Evolutionary conservation across 2,113 vertebrate species (phyloP), one percentile per base, ranked within the genome.

Genomic region (Spermophilus dauricus): DNA sequence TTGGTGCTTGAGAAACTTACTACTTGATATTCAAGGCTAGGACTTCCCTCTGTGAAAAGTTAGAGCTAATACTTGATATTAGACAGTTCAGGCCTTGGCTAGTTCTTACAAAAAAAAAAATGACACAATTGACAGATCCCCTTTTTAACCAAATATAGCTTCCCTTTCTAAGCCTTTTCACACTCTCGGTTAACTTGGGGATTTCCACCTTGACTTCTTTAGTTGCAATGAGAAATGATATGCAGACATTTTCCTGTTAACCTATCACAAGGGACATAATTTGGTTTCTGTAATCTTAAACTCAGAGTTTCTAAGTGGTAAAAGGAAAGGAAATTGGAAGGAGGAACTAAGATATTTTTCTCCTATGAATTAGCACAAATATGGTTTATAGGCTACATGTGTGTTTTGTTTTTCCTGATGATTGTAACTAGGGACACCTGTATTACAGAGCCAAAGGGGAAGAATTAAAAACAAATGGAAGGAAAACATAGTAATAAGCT

Each of bases 341-440:
- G 97, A 97, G 91, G 90, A 98, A 97, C 91, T 95, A 97, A 95
- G 96, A 98, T 98, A 98, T 98, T 98, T 98, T 98, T 98, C 98
- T 99, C 98, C 93, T 72, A 98, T 98, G 98, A 98, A 97, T 99
- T 98, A 98, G 92, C 95, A 98, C 97, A 98, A 98, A 98, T 98
- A 89, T 97, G 98, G 98, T 98, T 99, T 98, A 98, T 98, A 97
- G 97, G 51, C 97, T 98, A 93, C 98, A 98, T 96, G 89, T 98
- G 98, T 98, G 97, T 98, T 98, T 98, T 98, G 97, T 97, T 34
- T 99, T 98, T 97, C 97, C 93, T 97, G 98, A 98, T 98, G 97
- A 81, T 89, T 98, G 97, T 98, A 98, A 99, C 98, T 98, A 98
- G 98, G 98, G 98, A 98, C 98, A 99, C 98, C 98, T 99, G 98